Base-by-base conservation (phyloP, 2,888 invertebrate species). In the Melieria crassipennis region DNA sequence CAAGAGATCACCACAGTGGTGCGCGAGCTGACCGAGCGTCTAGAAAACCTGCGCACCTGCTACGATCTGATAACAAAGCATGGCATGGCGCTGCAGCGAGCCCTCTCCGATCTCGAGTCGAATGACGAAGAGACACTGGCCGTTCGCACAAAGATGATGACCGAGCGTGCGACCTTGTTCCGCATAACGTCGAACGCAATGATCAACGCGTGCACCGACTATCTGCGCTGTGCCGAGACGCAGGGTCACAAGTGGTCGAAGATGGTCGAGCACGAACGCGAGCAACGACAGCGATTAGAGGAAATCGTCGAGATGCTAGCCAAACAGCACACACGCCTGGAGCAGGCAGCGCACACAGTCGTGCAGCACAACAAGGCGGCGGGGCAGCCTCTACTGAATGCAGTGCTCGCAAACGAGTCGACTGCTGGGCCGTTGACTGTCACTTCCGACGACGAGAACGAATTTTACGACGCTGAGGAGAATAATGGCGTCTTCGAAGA, bases 271-370 rank as follows among this genome's bases (percentile, higher is more conserved):
- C 95, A 97, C 87, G 98, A 99, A 85, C 92, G 98, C 42, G 97
- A 98, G 78, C 97, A 98, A 87, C 92, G 97, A 81, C 90, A 93
- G 85, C 91, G 96, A 62, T 88, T 98, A 75, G 97, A 98, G 83
- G 98, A 98, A 83, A 96, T 99, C 89, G 96, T 99, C 13, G 99
- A 99, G 85, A 97, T 98, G 82, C 89, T 99, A 75, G 99, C 99
- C 11, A 91, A 96, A 78, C 99, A 99, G 85, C 99, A 98, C 87
- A 97, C 97, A 70, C 94, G 94, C 80, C 89, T 99, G 77, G 99
- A 99, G 88, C 94, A 96, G 87, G 97, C 96, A 3, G 96, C 96
- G 4, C 85, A 85, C 47, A 55, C 77, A 65, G 81, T 81, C 66
- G 83, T 81, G 7, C 83, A 83, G 45, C 80, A 78, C 16, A 83